These are phyloP conservation scores for Malthinus flaveolus DNA, from an alignment of 2,888 invertebrate species.

Conservation along the genomic window DNA sequence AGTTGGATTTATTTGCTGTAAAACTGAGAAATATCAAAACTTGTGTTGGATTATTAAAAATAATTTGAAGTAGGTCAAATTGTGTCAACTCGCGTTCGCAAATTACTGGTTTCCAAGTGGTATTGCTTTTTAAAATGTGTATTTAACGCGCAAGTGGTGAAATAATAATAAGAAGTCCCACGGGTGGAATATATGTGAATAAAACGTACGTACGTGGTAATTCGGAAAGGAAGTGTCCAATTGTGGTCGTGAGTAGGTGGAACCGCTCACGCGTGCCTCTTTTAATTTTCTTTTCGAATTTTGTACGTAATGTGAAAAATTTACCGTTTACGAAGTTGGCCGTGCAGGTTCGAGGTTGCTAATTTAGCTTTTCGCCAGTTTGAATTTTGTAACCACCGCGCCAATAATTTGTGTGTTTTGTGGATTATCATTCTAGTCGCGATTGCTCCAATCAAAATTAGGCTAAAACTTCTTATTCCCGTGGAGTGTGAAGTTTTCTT, in stretches of 20 bases:
- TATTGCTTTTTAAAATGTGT: slow-evolving; percentile 10
- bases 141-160: slow-evolving; percentile 20
- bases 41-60: too few relatives aligned
- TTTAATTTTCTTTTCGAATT: slow-evolving; percentile 16
- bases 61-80: slow-evolving; percentile 14
- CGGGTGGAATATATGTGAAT: slow-evolving; percentile 19
- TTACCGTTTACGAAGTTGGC: background rate
- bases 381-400: too few relatives aligned
- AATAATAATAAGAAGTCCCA: slow-evolving; percentile 26
- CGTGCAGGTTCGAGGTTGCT: too few relatives aligned
- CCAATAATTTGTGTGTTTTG: too few relatives aligned
- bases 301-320: background rate
- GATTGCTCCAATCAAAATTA: too few relatives aligned
- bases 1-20: too few relatives aligned
- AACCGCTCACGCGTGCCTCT: slow-evolving; percentile 31
- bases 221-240: slow-evolving; percentile 33
- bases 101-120: slow-evolving; percentile 19
- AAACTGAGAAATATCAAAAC: too few relatives aligned
- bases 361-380: too few relatives aligned
- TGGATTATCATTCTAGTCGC: too few relatives aligned
- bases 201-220: slow-evolving; percentile 18
- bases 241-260: slow-evolving; percentile 30
- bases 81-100: slow-evolving; percentile 13
- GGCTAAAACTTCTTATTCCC: too few relatives aligned
- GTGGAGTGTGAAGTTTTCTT: too few relatives aligned